These are phyloP conservation scores for Bos indicus DNA, from an alignment of 2,113 vertebrate genomes.

Conservation along the genomic window DNA sequence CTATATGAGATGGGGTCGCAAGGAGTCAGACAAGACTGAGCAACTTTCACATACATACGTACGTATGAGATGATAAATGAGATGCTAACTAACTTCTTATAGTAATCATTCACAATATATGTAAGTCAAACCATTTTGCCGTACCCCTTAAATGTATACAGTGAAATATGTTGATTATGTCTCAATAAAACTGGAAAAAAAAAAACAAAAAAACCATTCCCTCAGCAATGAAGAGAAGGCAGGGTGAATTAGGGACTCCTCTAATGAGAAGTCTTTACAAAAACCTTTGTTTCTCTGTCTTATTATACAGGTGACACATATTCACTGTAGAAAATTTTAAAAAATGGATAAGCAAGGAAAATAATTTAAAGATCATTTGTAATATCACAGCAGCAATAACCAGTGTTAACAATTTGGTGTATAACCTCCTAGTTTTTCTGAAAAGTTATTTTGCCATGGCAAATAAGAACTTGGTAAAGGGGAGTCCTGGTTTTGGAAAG, in stretches of 20 bases:
- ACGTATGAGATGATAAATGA: not conserved
- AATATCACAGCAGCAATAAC: not conserved
- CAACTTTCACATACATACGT: not conserved
- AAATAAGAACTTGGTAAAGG: constrained; percentile 8
- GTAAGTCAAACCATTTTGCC: not conserved
- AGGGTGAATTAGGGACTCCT: not conserved
- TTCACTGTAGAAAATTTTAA: not conserved
- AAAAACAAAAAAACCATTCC: not conserved
- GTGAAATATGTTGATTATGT: not conserved
- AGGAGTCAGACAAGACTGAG: not conserved
- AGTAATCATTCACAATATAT: not conserved
- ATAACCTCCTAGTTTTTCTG: not conserved
- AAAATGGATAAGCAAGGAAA: not conserved
- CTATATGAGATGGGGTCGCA: not conserved
- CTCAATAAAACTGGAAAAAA: not conserved
- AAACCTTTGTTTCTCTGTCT: constrained; percentile 8
- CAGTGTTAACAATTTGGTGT: not conserved
- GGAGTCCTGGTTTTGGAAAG: not conserved
- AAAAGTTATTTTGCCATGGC: constrained; percentile 26
- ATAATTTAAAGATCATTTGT: constrained; percentile 1
- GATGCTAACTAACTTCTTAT: not conserved
- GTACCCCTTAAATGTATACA: not conserved
- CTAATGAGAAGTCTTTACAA: not conserved
- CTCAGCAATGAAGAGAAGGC: not conserved
- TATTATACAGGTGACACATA: not conserved